Conservation (phyloP, 2,888 invertebrate genomes). For the Platycheirus rosarum region DNA sequence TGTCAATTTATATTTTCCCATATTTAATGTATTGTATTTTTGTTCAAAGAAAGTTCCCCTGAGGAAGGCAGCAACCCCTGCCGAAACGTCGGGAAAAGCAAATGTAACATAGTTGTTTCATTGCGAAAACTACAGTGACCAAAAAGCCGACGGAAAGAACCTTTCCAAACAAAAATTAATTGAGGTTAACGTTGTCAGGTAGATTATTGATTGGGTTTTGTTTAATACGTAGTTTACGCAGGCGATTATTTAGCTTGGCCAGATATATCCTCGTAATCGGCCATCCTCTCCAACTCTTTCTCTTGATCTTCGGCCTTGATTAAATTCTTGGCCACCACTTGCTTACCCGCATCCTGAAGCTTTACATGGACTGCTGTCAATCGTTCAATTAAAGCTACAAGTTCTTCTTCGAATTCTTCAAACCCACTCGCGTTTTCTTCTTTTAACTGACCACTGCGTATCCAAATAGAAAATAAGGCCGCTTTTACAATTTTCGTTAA, state of each 20-base stretch:
- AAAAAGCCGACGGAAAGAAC: too few relatives aligned
- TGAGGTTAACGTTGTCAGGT: background rate
- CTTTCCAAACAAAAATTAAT: too few relatives aligned
- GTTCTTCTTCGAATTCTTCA: conserved; percentile 38
- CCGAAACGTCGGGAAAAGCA: too few relatives aligned
- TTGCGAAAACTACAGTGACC: too few relatives aligned
- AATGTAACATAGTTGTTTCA: too few relatives aligned
- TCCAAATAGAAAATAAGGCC: conserved; percentile 37
- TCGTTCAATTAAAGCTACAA: conserved; percentile 23
- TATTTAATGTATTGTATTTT: too few relatives aligned
- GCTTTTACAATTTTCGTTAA: conserved; percentile 45
- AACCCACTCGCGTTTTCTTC: conserved; percentile 16
- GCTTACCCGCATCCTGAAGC: conserved; percentile 34
- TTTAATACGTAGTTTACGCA: conserved; percentile 13
- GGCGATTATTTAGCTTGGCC: conserved; percentile 7
- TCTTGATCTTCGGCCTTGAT: conserved; percentile 28
- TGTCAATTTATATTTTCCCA: too few relatives aligned
- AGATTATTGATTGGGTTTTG: background rate
- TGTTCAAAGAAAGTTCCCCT: too few relatives aligned
- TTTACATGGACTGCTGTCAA: conserved; percentile 33
- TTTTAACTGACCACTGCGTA: conserved; percentile 28
- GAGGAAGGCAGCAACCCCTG: too few relatives aligned
- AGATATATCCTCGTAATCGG: conserved; percentile 29
- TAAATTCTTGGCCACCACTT: conserved; percentile 20
- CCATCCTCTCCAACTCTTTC: conserved; percentile 27